Percentiles rank a stretch among this genome's conserved stretches.
Evolutionary conservation across 2,797 vertebrate species (phyloP).

Genomic region (Pangasius djambal): DNA sequence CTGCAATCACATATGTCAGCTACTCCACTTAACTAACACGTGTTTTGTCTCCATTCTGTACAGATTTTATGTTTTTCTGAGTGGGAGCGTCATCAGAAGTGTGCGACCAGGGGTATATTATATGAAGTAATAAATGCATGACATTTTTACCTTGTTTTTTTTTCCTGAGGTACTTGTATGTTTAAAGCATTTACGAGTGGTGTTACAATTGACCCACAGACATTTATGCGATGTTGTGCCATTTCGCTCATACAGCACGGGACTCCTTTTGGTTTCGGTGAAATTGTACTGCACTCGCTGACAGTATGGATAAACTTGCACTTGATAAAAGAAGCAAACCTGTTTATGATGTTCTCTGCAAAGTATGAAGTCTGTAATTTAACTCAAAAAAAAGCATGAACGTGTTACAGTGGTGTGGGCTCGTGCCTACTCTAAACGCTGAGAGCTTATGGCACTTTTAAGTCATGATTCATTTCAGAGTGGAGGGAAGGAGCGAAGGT

Average conservation of each 20-base stretch:
- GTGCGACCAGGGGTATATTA: not conserved
- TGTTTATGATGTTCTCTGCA: not conserved
- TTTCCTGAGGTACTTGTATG: not conserved
- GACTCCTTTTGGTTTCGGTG: not conserved
- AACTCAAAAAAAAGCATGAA: not conserved
- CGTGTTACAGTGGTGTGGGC: not conserved
- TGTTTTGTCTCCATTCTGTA: not conserved
- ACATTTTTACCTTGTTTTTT: not conserved
- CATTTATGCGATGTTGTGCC: not conserved
- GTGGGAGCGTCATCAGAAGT: not conserved
- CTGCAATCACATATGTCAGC: not conserved
- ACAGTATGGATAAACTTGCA: not conserved
- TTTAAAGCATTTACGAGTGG: not conserved
- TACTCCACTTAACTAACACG: not conserved
- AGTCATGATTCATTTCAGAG: conserved; percentile 15
- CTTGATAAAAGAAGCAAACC: not conserved
- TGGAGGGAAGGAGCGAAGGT: not conserved
- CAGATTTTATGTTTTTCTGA: not conserved
- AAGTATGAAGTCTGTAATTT: not conserved
- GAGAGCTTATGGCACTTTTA: not conserved
- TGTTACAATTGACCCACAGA: not conserved
- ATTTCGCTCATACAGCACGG: not conserved
- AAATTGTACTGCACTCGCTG: not conserved
- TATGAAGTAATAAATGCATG: not conserved
- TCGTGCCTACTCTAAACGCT: not conserved